Evolutionary conservation across 2,797 vertebrate genomes (phyloP).

Genomic region (Babyrousa celebensis): DNA sequence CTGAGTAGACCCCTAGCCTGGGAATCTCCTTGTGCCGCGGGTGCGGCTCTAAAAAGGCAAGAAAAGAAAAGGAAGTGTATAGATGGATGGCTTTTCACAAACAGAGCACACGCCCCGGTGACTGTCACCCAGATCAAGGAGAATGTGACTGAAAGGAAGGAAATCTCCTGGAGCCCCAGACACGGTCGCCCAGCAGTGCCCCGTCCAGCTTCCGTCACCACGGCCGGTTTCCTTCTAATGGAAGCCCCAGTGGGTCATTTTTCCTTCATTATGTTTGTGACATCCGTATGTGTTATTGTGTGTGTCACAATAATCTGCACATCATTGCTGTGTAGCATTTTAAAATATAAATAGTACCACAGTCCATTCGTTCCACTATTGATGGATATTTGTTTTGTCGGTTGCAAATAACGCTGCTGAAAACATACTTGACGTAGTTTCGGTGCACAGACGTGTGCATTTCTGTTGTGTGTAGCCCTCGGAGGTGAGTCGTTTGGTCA

Average conservation of each 20-base stretch:
- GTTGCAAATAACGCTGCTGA: rapidly evolving
- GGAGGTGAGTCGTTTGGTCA: rapidly evolving
- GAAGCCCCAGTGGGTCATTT: neutral
- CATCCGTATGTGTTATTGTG: rapidly evolving
- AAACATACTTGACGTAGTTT: neutral
- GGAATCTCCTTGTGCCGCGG: too few relatives aligned
- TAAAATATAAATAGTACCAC: rapidly evolving
- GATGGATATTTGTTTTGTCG: neutral
- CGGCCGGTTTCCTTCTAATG: rapidly evolving
- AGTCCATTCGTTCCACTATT: rapidly evolving
- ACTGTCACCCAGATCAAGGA: too few relatives aligned
- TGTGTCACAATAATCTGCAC: rapidly evolving
- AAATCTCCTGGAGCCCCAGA: rapidly evolving
- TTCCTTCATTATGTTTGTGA: too few relatives aligned
- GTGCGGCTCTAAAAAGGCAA: too few relatives aligned
- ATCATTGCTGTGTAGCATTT: neutral
- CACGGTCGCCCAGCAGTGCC: rapidly evolving
- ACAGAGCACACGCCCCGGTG: neutral
- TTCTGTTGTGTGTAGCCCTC: neutral
- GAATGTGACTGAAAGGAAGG: rapidly evolving
- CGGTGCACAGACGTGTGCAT: rapidly evolving
- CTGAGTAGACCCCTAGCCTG: too few relatives aligned
- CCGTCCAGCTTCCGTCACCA: rapidly evolving
- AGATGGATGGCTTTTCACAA: neutral
- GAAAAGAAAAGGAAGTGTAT: too few relatives aligned